Evolutionary conservation across 1,140 invertebrate genomes (phyloP).

Genomic region (Apis mellifera): DNA sequence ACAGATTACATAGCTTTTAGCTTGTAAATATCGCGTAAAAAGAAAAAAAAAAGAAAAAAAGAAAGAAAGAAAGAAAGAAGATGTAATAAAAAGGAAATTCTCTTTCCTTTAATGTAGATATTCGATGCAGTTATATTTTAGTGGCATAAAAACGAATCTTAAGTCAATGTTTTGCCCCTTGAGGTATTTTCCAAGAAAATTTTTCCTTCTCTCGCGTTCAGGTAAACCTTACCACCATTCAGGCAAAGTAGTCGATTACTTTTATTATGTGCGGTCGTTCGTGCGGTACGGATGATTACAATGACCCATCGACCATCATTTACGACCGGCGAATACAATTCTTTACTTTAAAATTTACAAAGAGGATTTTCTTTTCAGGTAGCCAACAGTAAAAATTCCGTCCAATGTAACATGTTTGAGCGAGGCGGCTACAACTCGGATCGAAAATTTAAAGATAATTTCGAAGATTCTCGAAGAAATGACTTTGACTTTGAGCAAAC

Average conservation of each 20-base stretch:
- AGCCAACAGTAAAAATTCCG: neutral
- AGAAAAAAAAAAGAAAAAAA: too few relatives aligned
- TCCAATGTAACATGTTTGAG: neutral
- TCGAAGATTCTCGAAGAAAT: neutral
- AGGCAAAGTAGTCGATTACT: neutral
- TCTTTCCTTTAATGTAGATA: too few relatives aligned
- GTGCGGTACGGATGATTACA: neutral
- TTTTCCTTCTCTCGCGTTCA: neutral
- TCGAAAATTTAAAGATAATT: neutral
- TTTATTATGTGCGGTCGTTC: neutral
- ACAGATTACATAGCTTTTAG: too few relatives aligned
- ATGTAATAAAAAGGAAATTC: neutral
- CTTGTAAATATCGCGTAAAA: too few relatives aligned
- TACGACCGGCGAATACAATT: slow-evolving; percentile 1
- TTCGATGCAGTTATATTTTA: neutral
- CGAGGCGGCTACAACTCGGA: neutral
- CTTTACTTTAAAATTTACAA: neutral
- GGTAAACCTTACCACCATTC: neutral
- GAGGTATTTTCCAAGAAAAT: neutral
- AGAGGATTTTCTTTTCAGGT: neutral
- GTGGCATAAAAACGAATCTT: neutral
- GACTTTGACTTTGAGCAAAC: too few relatives aligned
- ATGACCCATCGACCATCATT: slow-evolving; percentile 6
- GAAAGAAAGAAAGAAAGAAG: too few relatives aligned
- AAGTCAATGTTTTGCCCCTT: neutral